Percentiles rank a stretch among this genome's conserved stretches.
phyloP scores from a whole-genome alignment of 2,888 invertebrate species.

The Amiota minor region DNA sequence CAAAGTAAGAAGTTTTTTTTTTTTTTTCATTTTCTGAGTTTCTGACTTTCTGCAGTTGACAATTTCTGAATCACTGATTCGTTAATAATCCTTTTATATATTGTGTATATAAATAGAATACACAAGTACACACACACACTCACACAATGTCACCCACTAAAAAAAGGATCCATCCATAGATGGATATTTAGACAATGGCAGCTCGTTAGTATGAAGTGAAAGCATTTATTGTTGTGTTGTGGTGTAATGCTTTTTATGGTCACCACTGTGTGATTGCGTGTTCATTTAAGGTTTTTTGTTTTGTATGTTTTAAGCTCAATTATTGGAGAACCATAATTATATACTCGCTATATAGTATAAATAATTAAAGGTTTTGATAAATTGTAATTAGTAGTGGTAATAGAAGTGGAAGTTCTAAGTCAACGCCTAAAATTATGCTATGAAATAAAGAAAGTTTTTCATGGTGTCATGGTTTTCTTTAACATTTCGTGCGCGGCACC shows the following conservation, averaged over 20 bases:
- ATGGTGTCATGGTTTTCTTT: not conserved
- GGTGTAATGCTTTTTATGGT: not conserved
- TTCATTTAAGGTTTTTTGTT: not conserved
- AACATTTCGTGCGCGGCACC: not conserved
- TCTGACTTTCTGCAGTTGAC: constrained; percentile 60
- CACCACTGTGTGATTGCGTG: not conserved
- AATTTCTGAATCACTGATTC: constrained; percentile 71
- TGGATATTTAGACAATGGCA: not conserved
- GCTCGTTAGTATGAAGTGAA: constrained; percentile 15
- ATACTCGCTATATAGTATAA: not conserved
- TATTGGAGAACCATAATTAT: not conserved
- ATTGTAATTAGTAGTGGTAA: not conserved
- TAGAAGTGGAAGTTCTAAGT: not conserved
- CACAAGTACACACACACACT: constrained; percentile 5
- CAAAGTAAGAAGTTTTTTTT: constrained; percentile 50
- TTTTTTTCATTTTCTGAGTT: not conserved
- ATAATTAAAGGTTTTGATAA: not conserved
- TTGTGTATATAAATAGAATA: not conserved
- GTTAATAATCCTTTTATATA: constrained; percentile 71
- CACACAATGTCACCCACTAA: not conserved
- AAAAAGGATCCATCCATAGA: not conserved
- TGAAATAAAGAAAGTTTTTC: not conserved
- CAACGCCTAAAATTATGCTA: not conserved
- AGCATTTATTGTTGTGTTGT: no score
- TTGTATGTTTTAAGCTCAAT: not conserved